These are phyloP conservation scores for Aphelinus atriplicis DNA, from an alignment of 1,140 invertebrate species.

Conservation along the genomic window DNA sequence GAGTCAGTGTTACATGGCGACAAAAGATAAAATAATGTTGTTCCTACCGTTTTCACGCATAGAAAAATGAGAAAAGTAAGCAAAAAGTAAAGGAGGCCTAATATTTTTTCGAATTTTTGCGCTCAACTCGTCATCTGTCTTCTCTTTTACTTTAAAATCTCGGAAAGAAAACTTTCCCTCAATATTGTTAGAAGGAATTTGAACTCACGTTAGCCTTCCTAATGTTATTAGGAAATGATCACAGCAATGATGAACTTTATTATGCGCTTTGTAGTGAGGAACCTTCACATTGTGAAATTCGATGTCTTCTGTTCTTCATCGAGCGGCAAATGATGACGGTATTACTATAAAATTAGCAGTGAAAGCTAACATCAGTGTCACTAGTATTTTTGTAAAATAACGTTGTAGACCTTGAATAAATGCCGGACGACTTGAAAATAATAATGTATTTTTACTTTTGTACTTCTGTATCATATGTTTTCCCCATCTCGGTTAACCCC, in stretches of 20 bases:
- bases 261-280: slow-evolving; percentile 1
- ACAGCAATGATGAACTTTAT: slow-evolving; percentile 13
- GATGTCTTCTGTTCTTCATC: neutral
- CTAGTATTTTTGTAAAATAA: slow-evolving; percentile 40
- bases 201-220: slow-evolving; percentile 9
- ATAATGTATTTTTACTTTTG: neutral
- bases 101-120: slow-evolving; percentile 25
- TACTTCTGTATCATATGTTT: too few relatives aligned
- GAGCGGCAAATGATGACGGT: slow-evolving; percentile 16
- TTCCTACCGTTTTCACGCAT: slow-evolving; percentile 27
- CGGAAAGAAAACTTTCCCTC: neutral
- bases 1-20: neutral
- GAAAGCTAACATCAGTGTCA: slow-evolving; percentile 23
- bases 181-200: slow-evolving; percentile 7
- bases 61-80: slow-evolving; percentile 4
- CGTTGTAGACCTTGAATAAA: slow-evolving; percentile 34
- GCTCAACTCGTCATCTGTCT: neutral
- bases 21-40: slow-evolving; percentile 20
- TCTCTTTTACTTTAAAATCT: neutral
- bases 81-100: slow-evolving; percentile 5
- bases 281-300: neutral
- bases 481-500: too few relatives aligned
- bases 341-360: slow-evolving; percentile 18
- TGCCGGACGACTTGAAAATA: slow-evolving; percentile 16
- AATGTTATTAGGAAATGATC: neutral